These are phyloP conservation scores for Planiliza haematocheilus DNA, from an alignment of 2,113 vertebrate species.

Conservation along the genomic window DNA sequence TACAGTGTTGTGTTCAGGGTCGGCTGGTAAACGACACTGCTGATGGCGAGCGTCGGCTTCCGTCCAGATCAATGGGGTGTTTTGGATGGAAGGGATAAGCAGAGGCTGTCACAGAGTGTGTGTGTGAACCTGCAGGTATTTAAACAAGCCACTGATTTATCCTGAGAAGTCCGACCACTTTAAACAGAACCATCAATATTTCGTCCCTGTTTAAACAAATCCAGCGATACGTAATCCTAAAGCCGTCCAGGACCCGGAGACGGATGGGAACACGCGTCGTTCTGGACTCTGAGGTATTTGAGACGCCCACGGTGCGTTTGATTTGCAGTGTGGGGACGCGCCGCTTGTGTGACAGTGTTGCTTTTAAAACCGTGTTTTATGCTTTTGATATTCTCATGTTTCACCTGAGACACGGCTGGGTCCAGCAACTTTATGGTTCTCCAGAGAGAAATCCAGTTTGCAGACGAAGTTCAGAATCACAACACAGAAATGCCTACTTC, in stretches of 20 bases:
- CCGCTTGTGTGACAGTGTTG: constrained; percentile 41
- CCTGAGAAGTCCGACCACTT: constrained; percentile 3
- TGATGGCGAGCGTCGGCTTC: neutral
- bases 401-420: neutral
- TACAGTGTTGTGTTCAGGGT: constrained; percentile 18
- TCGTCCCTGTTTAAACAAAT: constrained; percentile 31
- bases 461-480: neutral
- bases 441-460: neutral
- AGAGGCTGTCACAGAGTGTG: neutral
- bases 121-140: neutral
- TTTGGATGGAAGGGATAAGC: constrained; percentile 6
- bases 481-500: neutral
- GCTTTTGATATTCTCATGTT: constrained; percentile 3
- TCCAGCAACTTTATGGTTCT: neutral
- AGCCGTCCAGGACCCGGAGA: neutral
- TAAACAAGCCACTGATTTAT: constrained; percentile 42
- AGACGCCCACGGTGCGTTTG: constrained; percentile 43
- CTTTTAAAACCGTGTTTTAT: constrained; percentile 57
- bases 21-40: neutral
- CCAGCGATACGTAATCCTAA: neutral
- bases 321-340: constrained; percentile 26
- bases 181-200: constrained; percentile 23
- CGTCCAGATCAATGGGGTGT: constrained; percentile 2
- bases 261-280: neutral
- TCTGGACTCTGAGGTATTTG: neutral